Conservation (phyloP, 2,888 invertebrate species). For the Rhamnusium bicolor region DNA sequence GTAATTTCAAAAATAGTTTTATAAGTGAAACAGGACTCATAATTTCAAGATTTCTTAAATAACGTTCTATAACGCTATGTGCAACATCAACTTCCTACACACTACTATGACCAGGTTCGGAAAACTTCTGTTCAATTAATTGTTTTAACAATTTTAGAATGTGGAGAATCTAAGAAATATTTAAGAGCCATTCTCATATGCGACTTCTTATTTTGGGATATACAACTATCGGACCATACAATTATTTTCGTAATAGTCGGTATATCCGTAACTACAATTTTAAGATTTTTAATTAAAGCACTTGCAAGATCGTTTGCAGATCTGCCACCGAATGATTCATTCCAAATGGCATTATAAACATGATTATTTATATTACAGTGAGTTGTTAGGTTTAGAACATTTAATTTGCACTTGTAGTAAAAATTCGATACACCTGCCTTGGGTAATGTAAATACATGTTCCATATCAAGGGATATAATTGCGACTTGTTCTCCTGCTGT, state of each 20-base stretch:
- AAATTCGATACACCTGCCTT: not conserved
- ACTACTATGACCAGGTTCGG: not conserved
- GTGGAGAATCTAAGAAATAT: not conserved
- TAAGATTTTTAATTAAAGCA: slow-evolving; percentile 24
- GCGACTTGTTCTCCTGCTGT: not conserved
- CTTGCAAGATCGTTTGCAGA: slow-evolving; percentile 13
- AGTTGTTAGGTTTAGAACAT: slow-evolving; percentile 26
- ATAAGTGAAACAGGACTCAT: slow-evolving; percentile 1
- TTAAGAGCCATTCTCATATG: not conserved
- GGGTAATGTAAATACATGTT: not conserved
- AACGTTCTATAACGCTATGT: not conserved
- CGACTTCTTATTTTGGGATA: not conserved
- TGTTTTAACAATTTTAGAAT: not conserved
- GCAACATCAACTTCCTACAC: not conserved
- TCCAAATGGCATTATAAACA: slow-evolving; percentile 24
- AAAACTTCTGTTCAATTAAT: not conserved
- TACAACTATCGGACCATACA: slow-evolving; percentile 11
- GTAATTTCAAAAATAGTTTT: not conserved
- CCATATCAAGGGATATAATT: not conserved
- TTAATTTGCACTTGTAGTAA: not conserved
- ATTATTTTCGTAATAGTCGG: slow-evolving; percentile 17
- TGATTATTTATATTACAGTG: slow-evolving; percentile 23
- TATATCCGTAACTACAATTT: not conserved
- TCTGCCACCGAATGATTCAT: slow-evolving; percentile 23
- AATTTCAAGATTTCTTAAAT: not conserved